phyloP scores from a whole-genome alignment of 2,113 vertebrate species.

The rat (Rattus norvegicus) region GRCr8 NC_086037.1:42220501-42221000 shows the following conservation, averaged over 20 bases:
- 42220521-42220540: neutral
- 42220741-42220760: neutral
- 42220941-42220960: slow-evolving; percentile 2
- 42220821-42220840: neutral
- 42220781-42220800: neutral
- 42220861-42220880: neutral
- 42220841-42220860: neutral
- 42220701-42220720: neutral
- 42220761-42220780: neutral
- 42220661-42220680: neutral
- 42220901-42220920: neutral
- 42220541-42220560: neutral
- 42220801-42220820: neutral
- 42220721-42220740: neutral
- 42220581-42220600: neutral
- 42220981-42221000: neutral
- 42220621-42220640: neutral
- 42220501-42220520: neutral
- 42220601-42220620: neutral
- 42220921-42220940: neutral
- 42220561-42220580: neutral
- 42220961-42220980: neutral
- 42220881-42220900: neutral
- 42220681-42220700: neutral
- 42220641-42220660: neutral